Conservation (phyloP, 2,888 invertebrate genomes). For the Tupiocoris notatus region DNA sequence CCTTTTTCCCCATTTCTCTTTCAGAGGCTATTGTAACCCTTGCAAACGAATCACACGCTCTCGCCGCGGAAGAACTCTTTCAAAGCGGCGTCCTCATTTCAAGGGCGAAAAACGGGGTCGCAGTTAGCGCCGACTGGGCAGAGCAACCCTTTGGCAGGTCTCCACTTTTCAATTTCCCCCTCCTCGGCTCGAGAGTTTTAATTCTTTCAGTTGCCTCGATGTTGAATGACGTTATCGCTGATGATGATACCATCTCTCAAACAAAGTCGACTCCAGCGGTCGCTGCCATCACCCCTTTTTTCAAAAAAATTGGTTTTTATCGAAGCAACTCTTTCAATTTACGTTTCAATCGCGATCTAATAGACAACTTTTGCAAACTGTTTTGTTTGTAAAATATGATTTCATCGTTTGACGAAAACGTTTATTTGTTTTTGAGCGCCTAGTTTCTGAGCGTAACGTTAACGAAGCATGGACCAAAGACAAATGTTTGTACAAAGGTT, state of each 20-base stretch:
- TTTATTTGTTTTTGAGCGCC: too few species aligned
- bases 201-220: not conserved
- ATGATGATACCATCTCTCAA: not conserved
- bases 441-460: too few species aligned
- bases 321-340: not conserved
- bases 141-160: not conserved
- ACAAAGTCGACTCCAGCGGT: not conserved
- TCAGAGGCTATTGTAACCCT: too few species aligned
- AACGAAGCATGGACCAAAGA: too few species aligned
- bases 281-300: not conserved
- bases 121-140: not conserved
- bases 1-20: too few species aligned
- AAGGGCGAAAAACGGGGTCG: not conserved
- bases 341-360: not conserved
- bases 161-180: not conserved
- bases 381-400: too few species aligned
- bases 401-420: too few species aligned
- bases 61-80: not conserved
- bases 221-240: not conserved
- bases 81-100: not conserved
- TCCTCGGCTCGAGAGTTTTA: not conserved
- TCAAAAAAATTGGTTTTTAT: not conserved
- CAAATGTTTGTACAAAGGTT: too few species aligned
- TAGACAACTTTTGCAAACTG: not conserved
- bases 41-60: not conserved